Evolutionary conservation across 2,888 invertebrate species (phyloP).

Genomic region (Arge pagana): DNA sequence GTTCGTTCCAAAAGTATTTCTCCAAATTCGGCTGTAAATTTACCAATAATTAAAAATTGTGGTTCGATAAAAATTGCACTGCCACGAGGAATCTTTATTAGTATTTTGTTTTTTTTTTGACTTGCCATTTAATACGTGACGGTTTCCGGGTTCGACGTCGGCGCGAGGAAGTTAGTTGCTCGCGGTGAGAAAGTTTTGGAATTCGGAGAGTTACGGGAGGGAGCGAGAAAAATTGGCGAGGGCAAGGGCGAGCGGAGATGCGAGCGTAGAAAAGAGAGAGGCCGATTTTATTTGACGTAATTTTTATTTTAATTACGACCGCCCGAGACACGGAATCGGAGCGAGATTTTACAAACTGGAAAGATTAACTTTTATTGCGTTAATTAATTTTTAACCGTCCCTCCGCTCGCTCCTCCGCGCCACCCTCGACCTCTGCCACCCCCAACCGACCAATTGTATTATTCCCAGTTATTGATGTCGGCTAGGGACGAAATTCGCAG

Average conservation of each 20-base stretch:
- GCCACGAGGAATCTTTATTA: too few relatives aligned
- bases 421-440: slow-evolving; percentile 1
- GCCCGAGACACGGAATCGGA: slow-evolving; percentile 16
- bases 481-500: slow-evolving; percentile 24
- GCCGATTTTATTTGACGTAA: slow-evolving; percentile 26
- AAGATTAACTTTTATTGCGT: slow-evolving; percentile 41
- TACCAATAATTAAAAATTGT: too few relatives aligned
- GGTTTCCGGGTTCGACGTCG: too few relatives aligned
- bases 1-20: too few relatives aligned
- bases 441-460: slow-evolving; percentile 35
- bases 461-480: slow-evolving; percentile 41
- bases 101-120: too few relatives aligned
- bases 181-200: too few relatives aligned
- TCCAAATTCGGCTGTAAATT: too few relatives aligned
- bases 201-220: too few relatives aligned
- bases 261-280: slow-evolving; percentile 4
- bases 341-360: slow-evolving; percentile 26
- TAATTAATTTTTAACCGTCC: slow-evolving; percentile 42
- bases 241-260: not conserved
- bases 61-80: too few relatives aligned
- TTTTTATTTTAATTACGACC: slow-evolving; percentile 29
- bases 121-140: too few relatives aligned
- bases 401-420: not conserved
- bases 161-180: too few relatives aligned
- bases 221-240: not conserved